phyloP scores from a whole-genome alignment of 2,113 vertebrate species.

The Siphamia tubifer region DNA sequence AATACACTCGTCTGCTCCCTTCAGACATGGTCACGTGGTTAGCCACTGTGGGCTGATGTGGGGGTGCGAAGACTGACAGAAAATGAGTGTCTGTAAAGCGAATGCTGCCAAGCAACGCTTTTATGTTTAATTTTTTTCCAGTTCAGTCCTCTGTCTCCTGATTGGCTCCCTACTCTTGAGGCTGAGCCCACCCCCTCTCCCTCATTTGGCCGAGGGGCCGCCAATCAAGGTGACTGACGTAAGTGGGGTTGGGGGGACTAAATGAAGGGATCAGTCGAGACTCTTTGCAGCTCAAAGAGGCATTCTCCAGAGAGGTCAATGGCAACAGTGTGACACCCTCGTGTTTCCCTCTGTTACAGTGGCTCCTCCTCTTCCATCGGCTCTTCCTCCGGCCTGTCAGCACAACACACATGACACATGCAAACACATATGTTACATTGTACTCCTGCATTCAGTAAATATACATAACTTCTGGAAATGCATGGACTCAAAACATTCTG shows the following conservation, averaged over 20 bases:
- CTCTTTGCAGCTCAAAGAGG: slow-evolving; percentile 60
- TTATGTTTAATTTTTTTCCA: slow-evolving; percentile 31
- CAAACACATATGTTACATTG: too few species aligned
- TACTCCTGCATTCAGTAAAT: neutral
- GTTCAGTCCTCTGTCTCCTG: slow-evolving; percentile 72
- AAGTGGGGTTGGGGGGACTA: slow-evolving; percentile 66
- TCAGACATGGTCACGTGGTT: slow-evolving; percentile 10
- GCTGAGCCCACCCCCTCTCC: slow-evolving; percentile 71
- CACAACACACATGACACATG: neutral
- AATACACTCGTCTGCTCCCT: slow-evolving; percentile 21
- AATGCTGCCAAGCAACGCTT: slow-evolving; percentile 34
- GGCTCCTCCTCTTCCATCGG: slow-evolving; percentile 92
- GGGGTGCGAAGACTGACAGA: slow-evolving; percentile 56
- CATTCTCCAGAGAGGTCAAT: slow-evolving; percentile 67
- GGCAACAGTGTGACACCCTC: slow-evolving; percentile 52
- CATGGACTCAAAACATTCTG: too few species aligned
- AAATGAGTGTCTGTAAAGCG: slow-evolving; percentile 57
- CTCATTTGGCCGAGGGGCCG: slow-evolving; percentile 58
- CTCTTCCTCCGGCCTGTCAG: slow-evolving; percentile 83
- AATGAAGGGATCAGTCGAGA: slow-evolving; percentile 72
- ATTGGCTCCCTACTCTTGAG: slow-evolving; percentile 72
- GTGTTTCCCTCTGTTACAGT: slow-evolving; percentile 76
- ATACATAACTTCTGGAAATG: neutral
- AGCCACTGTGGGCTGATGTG: slow-evolving; percentile 39
- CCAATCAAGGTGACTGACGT: slow-evolving; percentile 70